These are phyloP conservation scores for Erynnis tages DNA, from an alignment of 2,888 invertebrate genomes.

Conservation along the genomic window DNA sequence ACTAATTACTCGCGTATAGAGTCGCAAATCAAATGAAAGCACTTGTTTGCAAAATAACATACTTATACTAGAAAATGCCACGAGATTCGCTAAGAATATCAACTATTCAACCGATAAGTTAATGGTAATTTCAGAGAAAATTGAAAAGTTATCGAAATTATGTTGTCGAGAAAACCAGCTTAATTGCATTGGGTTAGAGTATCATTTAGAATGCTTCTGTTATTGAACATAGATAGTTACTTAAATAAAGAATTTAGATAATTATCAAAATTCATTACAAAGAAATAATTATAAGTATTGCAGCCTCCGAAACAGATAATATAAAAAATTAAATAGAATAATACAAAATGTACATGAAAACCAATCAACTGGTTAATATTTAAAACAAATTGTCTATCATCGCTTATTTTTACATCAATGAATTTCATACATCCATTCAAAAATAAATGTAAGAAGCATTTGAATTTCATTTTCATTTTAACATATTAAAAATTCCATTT, in stretches of 20 bases:
- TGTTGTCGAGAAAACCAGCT: background rate
- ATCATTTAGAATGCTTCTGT: background rate
- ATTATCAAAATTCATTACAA: background rate
- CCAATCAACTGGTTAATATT: no score
- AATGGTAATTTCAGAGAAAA: background rate
- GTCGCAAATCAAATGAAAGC: slow-evolving; percentile 11
- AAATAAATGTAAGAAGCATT: background rate
- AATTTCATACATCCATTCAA: background rate
- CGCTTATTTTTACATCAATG: background rate
- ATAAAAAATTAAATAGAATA: background rate
- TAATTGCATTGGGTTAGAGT: background rate
- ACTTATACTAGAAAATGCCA: slow-evolving; percentile 19
- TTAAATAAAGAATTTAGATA: no score
- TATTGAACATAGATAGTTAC: no score
- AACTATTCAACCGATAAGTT: background rate
- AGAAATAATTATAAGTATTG: background rate
- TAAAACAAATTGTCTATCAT: background rate
- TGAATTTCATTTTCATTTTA: background rate
- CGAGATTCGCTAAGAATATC: slow-evolving; percentile 18
- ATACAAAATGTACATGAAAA: background rate
- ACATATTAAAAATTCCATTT: slow-evolving; percentile 1
- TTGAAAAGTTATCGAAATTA: background rate
- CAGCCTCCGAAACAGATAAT: background rate
- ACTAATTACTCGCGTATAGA: slow-evolving; percentile 15
- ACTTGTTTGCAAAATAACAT: slow-evolving; percentile 20